Base-by-base conservation (phyloP, 1,140 invertebrate species). In the Drosophila ironensis region DNA sequence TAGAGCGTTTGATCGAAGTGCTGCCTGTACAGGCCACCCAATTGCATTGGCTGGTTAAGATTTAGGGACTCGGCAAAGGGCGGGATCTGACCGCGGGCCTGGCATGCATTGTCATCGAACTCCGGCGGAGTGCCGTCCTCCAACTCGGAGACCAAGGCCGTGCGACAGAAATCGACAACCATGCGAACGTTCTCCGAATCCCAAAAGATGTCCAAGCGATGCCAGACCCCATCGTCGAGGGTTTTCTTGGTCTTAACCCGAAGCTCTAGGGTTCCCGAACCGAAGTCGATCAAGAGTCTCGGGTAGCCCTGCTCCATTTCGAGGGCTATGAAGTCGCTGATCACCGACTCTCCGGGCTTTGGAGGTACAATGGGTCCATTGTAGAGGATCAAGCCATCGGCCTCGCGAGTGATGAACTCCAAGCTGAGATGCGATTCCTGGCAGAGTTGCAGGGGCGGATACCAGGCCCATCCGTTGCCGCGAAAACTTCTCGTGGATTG, bases 31-130 rank as follows among this genome's bases (percentile, higher is more conserved):
- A 92, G 89, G 0, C 94, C 94, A 14, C 94, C 94, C 42, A 95
- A 68, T 81, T 95, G 93, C 28, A 95, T 84, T 1, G 94, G 93
- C 9, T 93, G 91, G 88, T 94, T 94, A 0, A 95, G 92, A 88
- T 95, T 95, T 2, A 95, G 88, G 66, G 92, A 93, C 77, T 94
- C 93, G 63, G 94, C 94, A 63, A 94, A 94, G 2, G 93, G 93
- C 1, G 93, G 92, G 45, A 94, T 93, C 22, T 87, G 86, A 2
- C 92, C 92, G 20, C 90, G 91, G 7, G 92, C 92, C 77, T 94
- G 92, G 78, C 94, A 95, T 2, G 91, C 89, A 14, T 90, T 91
- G n/a, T 92, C 91, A 72, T 94, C 92, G 72, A 93, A 92, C 17
- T 91, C 91, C 11, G 91, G 89, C 16, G 91, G 77, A 41, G 84